Conservation (phyloP, 2,113 vertebrate species). For the Equus przewalskii region DNA sequence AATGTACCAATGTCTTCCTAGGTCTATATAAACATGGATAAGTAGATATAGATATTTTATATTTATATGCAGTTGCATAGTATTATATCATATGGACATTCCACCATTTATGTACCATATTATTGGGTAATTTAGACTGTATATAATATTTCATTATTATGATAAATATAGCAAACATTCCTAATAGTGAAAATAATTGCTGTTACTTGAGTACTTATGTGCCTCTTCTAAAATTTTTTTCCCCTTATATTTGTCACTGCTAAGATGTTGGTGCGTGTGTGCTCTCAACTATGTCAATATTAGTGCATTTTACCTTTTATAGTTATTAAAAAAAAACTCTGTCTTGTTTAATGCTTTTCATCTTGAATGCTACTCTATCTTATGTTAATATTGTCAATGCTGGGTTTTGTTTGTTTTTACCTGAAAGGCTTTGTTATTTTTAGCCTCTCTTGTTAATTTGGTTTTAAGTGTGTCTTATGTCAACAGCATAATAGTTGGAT, state of each 20-base stretch:
- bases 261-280: background rate
- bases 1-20: background rate
- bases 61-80: background rate
- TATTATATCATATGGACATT: too few species aligned
- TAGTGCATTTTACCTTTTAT: background rate
- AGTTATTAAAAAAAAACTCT: background rate
- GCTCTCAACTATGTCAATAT: background rate
- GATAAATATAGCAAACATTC: background rate
- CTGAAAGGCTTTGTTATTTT: constrained; percentile 26
- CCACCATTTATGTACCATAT: background rate
- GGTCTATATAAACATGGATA: background rate
- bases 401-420: background rate
- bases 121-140: background rate
- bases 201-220: background rate
- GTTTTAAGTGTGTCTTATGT: background rate
- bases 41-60: background rate
- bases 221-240: background rate
- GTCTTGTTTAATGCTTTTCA: background rate
- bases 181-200: background rate
- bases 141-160: background rate
- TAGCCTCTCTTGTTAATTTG: background rate
- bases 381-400: background rate
- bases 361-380: constrained; percentile 1
- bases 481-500: background rate
- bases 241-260: background rate